Evolutionary conservation across 2,888 invertebrate genomes (phyloP), one percentile per base, ranked within the genome.

Genomic region (Agonopterix heracliana): DNA sequence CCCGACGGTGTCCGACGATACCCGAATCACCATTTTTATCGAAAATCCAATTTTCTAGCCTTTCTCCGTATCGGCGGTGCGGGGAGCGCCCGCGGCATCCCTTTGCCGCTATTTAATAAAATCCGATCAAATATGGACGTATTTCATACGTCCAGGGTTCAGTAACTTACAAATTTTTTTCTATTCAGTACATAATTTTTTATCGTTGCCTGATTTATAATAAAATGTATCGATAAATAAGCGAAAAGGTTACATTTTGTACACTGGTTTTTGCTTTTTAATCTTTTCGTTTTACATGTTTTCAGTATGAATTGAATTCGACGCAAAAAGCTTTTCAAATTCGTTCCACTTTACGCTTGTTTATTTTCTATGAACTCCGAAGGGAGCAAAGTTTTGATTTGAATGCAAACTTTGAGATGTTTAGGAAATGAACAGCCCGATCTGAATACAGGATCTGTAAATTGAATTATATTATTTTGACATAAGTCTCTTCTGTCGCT

Each of bases 31-130:
- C 64, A 66, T 71, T 74, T 73, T 75, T 76, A 76, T 74, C 71
- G 66, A 69, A 72, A 70, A 72, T 66, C 75, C 72, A 74, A 74
- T 76, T 72, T 68, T 62, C 63, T 53, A 60, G 63, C 65, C 69
- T 63, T 62, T 26, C 38, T 38, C n/a, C 38, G 38, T 38, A 38
- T 38, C 38, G 38, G 56, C 59, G 53, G 56, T 2, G 56, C 59
- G 53, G 57, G 52, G 49, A 48, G 51, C 34, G 52, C 56, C 54
- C 46, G 52, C 47, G 55, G 56, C 57, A 55, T 59, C 64, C 68
- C 64, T 66, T 61, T 55, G 53, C 52, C 49, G 60, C 65, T 63
- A 64, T 71, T 68, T 61, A 64, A 64, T 58, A 60, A 57, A 54
- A 50, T 42, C 50, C 47, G 50, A 47, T 50, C 47, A 45, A 50